These are phyloP conservation scores for Poecilia velifera DNA, from an alignment of 2,797 vertebrate species.

Conservation along the genomic window DNA sequence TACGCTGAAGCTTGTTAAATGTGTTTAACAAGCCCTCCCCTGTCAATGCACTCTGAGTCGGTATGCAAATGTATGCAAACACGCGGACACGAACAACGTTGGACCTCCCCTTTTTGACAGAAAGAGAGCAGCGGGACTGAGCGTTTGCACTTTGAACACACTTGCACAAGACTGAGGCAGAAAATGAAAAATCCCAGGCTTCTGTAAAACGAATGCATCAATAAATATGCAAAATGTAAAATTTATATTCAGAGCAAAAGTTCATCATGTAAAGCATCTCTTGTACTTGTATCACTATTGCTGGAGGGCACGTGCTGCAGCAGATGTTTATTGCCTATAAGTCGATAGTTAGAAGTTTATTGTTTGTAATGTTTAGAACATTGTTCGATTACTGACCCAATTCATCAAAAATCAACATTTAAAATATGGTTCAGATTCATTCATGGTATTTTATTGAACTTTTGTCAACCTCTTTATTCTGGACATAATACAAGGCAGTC, in stretches of 20 bases:
- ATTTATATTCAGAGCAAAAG: constrained; percentile 12
- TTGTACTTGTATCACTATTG: constrained; percentile 1
- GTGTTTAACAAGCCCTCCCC: constrained; percentile 48
- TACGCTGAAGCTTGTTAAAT: constrained; percentile 65
- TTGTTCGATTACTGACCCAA: not conserved
- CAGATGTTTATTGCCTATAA: not conserved
- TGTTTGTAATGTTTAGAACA: not conserved
- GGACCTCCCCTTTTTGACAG: constrained; percentile 56
- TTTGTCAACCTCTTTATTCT: not conserved
- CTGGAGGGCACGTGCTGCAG: not conserved
- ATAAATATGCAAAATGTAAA: constrained; percentile 8
- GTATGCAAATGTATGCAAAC: constrained; percentile 57
- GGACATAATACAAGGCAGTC: not conserved
- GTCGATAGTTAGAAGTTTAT: not conserved
- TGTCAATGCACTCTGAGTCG: constrained; percentile 18
- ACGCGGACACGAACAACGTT: constrained; percentile 3
- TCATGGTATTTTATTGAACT: not conserved
- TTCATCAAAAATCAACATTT: not conserved
- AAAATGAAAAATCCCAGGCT: constrained; percentile 23
- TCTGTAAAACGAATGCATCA: constrained; percentile 12
- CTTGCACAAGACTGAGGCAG: constrained; percentile 11
- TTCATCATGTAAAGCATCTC: not conserved
- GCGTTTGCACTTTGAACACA: constrained; percentile 32
- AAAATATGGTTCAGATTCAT: not conserved
- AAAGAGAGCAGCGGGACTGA: constrained; percentile 53